Evolutionary conservation across 2,888 invertebrate species (phyloP).

Genomic region (Hyles lineata): DNA sequence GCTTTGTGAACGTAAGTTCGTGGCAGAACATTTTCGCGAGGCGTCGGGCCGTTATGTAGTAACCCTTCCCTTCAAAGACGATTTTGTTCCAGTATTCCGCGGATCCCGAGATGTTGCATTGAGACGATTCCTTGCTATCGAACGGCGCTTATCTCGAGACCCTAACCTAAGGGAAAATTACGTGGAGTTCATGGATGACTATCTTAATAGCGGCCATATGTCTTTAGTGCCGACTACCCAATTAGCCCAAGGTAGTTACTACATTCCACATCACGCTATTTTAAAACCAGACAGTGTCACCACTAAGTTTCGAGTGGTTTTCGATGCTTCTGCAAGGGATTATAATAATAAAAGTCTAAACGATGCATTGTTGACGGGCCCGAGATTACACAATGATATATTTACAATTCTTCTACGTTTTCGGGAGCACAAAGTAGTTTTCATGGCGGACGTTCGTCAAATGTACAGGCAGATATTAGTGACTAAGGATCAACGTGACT

Average conservation of each 20-base stretch:
- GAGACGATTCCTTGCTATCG: not conserved
- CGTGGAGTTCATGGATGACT: conserved; percentile 12
- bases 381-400: not conserved
- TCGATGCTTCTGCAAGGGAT: conserved; percentile 3
- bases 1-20: not conserved
- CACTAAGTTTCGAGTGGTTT: conserved; percentile 7
- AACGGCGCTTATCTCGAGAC: not conserved
- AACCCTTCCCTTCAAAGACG: not conserved
- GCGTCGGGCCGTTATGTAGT: not conserved
- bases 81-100: not conserved
- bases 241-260: not conserved
- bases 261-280: conserved; percentile 11
- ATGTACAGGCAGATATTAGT: conserved; percentile 10
- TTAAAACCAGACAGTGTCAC: not conserved
- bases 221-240: not conserved
- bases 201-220: not conserved
- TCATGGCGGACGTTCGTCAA: not conserved
- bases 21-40: no score
- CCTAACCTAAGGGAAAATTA: not conserved
- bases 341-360: not conserved
- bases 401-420: not conserved
- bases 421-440: not conserved
- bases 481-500: not conserved
- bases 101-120: not conserved
- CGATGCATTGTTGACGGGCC: not conserved